Base-by-base conservation (phyloP, 92 coral and sea anemone species). In the Metridium senile region DNA sequence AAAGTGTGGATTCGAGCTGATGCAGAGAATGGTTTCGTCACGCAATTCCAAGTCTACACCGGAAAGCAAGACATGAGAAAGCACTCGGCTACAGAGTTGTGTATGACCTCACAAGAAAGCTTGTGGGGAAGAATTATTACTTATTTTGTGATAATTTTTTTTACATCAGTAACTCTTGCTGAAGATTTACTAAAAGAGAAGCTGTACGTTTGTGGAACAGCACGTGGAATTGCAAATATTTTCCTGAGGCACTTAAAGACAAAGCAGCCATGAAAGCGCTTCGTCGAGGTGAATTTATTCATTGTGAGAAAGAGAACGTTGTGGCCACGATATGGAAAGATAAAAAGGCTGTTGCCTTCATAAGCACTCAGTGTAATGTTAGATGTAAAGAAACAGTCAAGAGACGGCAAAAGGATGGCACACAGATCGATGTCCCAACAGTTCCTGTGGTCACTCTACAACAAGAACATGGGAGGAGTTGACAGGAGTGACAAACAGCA, bases 271-370 rank as follows among this genome's bases (percentile, higher is more conserved):
- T 39, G 49, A 39, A 39, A 39, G 49, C 49, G 49, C 49, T 39
- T n/a, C n/a, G n/a, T 6, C 6, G 13, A 39, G 13, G 49, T 4
- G 49, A 39, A 13, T 39, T 8, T 57, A 20, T 57, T 57, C 9
- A 4, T 8, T 20, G 4, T 8, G 28, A 67, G n/a, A 77, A 34
- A 13, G 74, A 80, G 21, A 76, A 66, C 29, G 68, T 13, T 39
- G 49, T 39, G 8, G 49, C 49, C 49, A 39, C 49, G 13, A 13
- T 39, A 4, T 39, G 49, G 49, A 39, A 39, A 13, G 49, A 39
- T 13, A 39, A 39, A 39, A 39, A 39, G 6, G 8, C 49, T 39
- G 49, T 39, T 39, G 49, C 49, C 49, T 39, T 39, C 13, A 13
- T 39, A 39, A 39, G 49, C 49, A 39, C 49, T 4, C 49, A 39